phyloP scores from a whole-genome alignment of 2,888 invertebrate species.

The Graphium colonna region DNA sequence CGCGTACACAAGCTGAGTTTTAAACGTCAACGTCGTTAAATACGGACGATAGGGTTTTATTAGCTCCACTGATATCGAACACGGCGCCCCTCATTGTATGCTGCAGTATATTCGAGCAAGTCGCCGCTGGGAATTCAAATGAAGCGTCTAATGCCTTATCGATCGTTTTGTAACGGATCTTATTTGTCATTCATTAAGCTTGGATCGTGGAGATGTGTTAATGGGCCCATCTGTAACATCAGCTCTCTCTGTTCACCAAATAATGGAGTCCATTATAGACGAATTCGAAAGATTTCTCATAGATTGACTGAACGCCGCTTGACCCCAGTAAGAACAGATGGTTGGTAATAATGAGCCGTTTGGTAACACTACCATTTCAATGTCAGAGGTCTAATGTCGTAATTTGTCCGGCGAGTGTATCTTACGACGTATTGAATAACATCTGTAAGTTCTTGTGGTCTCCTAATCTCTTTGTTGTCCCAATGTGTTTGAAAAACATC shows the following conservation, averaged over 20 bases:
- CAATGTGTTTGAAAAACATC: neutral
- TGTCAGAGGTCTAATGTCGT: neutral
- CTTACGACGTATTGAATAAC: neutral
- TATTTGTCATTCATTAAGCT: constrained; percentile 72
- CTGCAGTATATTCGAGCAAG: constrained; percentile 25
- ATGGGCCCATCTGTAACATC: constrained; percentile 67
- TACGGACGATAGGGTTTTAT: constrained; percentile 43
- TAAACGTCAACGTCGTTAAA: constrained; percentile 42
- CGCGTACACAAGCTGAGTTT: constrained; percentile 46
- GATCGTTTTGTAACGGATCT: constrained; percentile 61
- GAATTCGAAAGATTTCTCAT: constrained; percentile 18
- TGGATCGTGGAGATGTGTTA: constrained; percentile 68
- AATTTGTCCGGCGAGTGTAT: neutral
- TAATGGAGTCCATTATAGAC: constrained; percentile 20
- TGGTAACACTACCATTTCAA: constrained; percentile 2
- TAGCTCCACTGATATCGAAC: constrained; percentile 26
- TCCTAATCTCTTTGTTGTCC: too few species aligned
- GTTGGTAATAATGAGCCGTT: constrained; percentile 8
- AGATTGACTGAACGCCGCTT: constrained; percentile 19
- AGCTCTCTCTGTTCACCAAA: constrained; percentile 10
- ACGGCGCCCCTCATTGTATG: constrained; percentile 9
- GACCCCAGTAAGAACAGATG: constrained; percentile 11
- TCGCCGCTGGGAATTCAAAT: constrained; percentile 26
- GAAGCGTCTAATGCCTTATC: constrained; percentile 39
- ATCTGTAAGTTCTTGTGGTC: neutral